These are phyloP conservation scores for Desmodus rotundus DNA, from an alignment of 2,113 vertebrate species.

Conservation along the genomic window DNA sequence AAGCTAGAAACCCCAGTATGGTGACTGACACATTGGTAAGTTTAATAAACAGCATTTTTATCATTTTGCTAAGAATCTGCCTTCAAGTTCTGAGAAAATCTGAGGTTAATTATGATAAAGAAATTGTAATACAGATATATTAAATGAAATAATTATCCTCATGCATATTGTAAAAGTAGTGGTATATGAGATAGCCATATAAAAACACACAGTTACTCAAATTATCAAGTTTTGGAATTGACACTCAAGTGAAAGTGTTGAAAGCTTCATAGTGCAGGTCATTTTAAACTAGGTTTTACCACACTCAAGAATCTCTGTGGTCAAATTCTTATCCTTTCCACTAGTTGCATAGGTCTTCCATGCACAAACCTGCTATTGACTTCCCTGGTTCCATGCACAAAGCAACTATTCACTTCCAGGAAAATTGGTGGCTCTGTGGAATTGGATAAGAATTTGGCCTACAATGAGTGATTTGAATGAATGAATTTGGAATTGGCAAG, in stretches of 20 bases:
- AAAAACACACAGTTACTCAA: neutral
- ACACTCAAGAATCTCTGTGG: constrained; percentile 18
- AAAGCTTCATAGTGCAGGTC: constrained; percentile 21
- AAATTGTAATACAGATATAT: neutral
- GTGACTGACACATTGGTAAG: neutral
- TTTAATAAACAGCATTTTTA: neutral
- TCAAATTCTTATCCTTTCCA: constrained; percentile 34
- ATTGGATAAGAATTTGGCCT: constrained; percentile 61
- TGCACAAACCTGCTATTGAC: constrained; percentile 57
- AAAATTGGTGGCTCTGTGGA: constrained; percentile 52
- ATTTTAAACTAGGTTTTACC: neutral
- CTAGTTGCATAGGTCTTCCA: neutral
- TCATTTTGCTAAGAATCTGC: neutral
- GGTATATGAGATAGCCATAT: neutral
- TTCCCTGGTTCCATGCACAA: constrained; percentile 42
- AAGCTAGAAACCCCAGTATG: neutral
- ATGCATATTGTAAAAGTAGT: neutral
- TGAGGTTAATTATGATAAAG: neutral
- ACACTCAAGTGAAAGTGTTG: neutral
- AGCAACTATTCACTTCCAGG: constrained; percentile 64
- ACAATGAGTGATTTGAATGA: constrained; percentile 66
- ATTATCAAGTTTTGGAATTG: neutral
- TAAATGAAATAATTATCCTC: neutral
- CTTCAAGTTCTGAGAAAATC: neutral
- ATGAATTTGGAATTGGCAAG: constrained; percentile 67